Evolutionary conservation across 1,140 invertebrate species (phyloP).

Genomic region (Tetragnatha versicolor): DNA sequence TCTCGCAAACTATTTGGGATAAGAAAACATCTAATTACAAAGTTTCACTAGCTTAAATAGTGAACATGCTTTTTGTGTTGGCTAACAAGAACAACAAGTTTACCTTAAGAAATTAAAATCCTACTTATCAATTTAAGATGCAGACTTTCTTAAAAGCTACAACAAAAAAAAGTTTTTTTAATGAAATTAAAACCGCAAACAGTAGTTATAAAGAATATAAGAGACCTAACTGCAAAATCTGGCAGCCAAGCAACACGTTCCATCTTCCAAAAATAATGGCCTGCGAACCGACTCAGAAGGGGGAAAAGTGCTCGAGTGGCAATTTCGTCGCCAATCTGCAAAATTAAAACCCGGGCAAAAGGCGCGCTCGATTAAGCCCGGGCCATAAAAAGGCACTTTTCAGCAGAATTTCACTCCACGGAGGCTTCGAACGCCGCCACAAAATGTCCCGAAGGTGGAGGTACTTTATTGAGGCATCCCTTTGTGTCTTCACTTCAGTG

Average conservation of each 20-base stretch:
- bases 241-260: neutral
- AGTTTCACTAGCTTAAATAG: too few species aligned
- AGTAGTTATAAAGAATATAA: too few species aligned
- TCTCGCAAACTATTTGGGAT: too few species aligned
- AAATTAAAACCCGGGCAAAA: slow-evolving; percentile 41
- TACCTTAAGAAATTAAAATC: too few species aligned
- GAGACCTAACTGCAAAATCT: neutral
- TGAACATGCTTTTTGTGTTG: too few species aligned
- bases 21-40: too few species aligned
- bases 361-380: slow-evolving; percentile 24
- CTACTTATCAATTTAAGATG: too few species aligned
- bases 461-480: too few species aligned
- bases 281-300: neutral
- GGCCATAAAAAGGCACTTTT: slow-evolving; percentile 20
- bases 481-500: too few species aligned
- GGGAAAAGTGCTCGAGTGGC: slow-evolving; percentile 11
- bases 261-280: neutral
- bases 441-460: too few species aligned
- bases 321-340: slow-evolving; percentile 20
- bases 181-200: neutral
- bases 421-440: slow-evolving; percentile 22
- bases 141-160: neutral
- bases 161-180: neutral
- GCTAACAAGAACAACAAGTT: too few species aligned
- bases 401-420: slow-evolving; percentile 36